Conservation (phyloP, 2,113 vertebrate genomes). For the Hippocampus abdominalis region DNA sequence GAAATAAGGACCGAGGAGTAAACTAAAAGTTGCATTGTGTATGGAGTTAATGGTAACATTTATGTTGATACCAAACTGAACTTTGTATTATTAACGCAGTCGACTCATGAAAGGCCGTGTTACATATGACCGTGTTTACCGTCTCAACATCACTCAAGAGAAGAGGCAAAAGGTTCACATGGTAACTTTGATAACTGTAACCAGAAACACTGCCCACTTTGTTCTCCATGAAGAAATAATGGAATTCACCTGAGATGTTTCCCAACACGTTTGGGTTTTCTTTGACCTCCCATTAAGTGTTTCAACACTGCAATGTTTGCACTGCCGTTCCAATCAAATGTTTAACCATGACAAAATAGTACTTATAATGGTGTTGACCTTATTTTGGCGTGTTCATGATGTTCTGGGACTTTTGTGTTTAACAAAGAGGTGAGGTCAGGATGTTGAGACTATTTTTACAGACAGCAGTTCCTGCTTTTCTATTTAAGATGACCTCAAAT, state of each 20-base stretch:
- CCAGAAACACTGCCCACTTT: constrained; percentile 5
- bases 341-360: neutral
- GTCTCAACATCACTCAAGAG: constrained; percentile 56
- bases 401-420: neutral
- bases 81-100: neutral
- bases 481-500: neutral
- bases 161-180: constrained; percentile 33
- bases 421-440: neutral
- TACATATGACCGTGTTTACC: constrained; percentile 34
- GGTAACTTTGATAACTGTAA: constrained; percentile 20
- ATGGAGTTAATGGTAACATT: neutral
- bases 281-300: neutral
- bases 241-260: neutral
- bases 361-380: neutral
- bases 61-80: neutral
- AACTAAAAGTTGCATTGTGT: neutral
- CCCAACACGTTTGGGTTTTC: neutral
- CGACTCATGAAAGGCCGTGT: neutral
- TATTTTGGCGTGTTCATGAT: neutral
- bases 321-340: neutral
- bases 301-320: constrained; percentile 6
- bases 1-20: neutral
- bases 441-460: neutral
- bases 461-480: neutral
- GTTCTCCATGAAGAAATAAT: constrained; percentile 10